These are phyloP conservation scores for Brachynemurus nebulosus DNA, from an alignment of 2,888 invertebrate genomes.

Conservation along the genomic window DNA sequence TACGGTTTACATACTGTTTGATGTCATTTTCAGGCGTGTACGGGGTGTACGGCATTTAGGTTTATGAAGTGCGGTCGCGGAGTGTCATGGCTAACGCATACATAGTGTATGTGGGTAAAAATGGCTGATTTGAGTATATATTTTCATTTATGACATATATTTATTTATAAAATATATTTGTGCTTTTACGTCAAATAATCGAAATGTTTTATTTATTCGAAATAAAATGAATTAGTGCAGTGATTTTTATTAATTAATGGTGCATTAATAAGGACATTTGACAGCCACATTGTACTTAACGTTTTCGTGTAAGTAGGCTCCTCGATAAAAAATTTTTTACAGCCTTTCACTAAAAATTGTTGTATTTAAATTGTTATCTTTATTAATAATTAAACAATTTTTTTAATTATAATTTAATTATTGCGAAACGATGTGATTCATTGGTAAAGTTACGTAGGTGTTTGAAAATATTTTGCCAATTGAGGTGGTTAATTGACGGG, in stretches of 20 bases:
- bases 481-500: too few species aligned
- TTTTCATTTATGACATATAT: conserved; percentile 9
- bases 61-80: background rate
- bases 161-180: background rate
- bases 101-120: conserved; percentile 23
- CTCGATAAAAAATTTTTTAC: background rate
- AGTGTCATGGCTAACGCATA: too few species aligned
- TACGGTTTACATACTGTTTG: too few species aligned
- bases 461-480: too few species aligned
- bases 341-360: background rate
- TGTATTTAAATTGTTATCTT: too few species aligned
- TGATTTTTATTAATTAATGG: background rate
- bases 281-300: conserved; percentile 13
- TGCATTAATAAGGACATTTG: conserved; percentile 3
- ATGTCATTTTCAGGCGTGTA: conserved; percentile 28
- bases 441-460: too few species aligned
- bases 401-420: too few species aligned
- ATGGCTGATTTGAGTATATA: conserved; percentile 30
- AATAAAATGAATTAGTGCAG: background rate
- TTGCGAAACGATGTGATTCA: too few species aligned
- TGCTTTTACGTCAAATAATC: background rate
- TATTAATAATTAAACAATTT: too few species aligned
- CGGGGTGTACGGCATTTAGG: background rate
- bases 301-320: conserved; percentile 10
- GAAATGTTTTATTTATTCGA: background rate